Evolutionary conservation across 2,113 vertebrate genomes (phyloP).

Genomic region (Thomomys bottae): DNA sequence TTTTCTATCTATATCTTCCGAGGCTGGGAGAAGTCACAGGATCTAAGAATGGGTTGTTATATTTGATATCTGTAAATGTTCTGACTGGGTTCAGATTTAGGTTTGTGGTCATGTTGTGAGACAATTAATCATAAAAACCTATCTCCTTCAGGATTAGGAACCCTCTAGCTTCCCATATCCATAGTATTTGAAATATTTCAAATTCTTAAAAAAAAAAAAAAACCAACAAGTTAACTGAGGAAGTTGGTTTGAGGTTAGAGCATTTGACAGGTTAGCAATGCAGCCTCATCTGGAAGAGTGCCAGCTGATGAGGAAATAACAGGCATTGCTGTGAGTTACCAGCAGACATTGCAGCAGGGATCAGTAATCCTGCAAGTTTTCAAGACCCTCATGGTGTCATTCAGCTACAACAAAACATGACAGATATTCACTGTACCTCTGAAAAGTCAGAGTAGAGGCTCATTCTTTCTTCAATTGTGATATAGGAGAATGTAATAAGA

Average conservation of each 20-base stretch:
- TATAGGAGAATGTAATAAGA: neutral
- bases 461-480: neutral
- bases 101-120: neutral
- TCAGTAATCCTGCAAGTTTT: neutral
- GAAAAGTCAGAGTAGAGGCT: neutral
- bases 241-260: neutral
- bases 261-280: neutral
- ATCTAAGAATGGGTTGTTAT: neutral
- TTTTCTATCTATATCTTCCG: neutral
- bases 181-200: neutral
- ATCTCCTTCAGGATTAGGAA: neutral
- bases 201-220: neutral
- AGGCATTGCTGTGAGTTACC: neutral
- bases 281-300: neutral
- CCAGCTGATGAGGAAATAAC: neutral
- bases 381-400: neutral
- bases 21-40: neutral
- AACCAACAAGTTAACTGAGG: neutral
- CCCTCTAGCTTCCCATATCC: neutral
- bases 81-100: neutral
- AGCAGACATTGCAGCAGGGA: fast-evolving
- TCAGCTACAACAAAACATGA: neutral
- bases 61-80: neutral
- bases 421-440: neutral
- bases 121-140: neutral